phyloP scores from a whole-genome alignment of 2,888 invertebrate genomes.

The Itoplectis maculator region DNA sequence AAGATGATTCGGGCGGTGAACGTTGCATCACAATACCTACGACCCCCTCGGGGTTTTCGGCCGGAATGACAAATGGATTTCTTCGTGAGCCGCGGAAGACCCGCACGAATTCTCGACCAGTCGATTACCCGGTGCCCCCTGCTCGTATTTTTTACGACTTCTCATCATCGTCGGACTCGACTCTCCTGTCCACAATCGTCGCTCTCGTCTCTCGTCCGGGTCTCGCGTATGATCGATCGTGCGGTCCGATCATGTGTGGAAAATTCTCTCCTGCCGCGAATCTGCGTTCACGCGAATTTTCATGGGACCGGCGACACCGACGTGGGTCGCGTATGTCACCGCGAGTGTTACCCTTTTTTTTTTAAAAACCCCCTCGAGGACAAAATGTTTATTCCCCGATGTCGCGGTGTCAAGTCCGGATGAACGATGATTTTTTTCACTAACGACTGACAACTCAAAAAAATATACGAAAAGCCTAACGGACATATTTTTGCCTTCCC shows the following conservation, averaged over 20 bases:
- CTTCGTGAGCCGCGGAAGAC: constrained; percentile 67
- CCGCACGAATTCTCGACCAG: constrained; percentile 68
- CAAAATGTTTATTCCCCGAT: constrained; percentile 77
- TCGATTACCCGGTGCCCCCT: constrained; percentile 60
- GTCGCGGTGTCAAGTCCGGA: constrained; percentile 75
- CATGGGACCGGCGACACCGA: constrained; percentile 72
- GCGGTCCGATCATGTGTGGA: constrained; percentile 82
- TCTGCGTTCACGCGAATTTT: constrained; percentile 75
- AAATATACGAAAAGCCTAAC: constrained; percentile 36
- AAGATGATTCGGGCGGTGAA: constrained; percentile 64
- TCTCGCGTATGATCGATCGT: constrained; percentile 80
- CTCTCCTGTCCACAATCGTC: constrained; percentile 35
- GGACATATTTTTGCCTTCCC: background rate
- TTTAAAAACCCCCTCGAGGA: constrained; percentile 53
- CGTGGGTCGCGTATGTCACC: constrained; percentile 51
- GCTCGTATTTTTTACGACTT: constrained; percentile 53
- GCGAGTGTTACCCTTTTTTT: constrained; percentile 70
- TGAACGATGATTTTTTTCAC: constrained; percentile 71
- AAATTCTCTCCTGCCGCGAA: constrained; percentile 79
- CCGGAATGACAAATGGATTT: constrained; percentile 82
- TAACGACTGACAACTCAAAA: constrained; percentile 3
- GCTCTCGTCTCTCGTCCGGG: constrained; percentile 17
- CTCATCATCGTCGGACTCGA: constrained; percentile 40
- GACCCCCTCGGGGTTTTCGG: constrained; percentile 65
- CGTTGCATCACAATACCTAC: constrained; percentile 50